Percentiles rank a stretch among this genome's conserved stretches.
Conservation (phyloP, 2,888 invertebrate species). For the Heterodera filipjevi region DNA sequence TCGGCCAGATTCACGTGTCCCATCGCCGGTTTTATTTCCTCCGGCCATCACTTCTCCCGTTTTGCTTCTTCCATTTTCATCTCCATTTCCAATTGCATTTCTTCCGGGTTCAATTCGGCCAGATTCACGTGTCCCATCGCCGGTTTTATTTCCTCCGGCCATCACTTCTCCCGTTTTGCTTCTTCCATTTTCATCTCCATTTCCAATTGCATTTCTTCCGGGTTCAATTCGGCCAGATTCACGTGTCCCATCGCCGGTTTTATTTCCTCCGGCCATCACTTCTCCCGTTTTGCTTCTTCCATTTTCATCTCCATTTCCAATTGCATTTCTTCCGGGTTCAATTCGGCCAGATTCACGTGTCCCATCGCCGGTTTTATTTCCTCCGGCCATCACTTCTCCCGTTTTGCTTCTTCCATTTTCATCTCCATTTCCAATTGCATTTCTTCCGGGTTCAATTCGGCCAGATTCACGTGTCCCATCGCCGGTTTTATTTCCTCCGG, state of each 20-base stretch:
- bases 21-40: background rate
- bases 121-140: background rate
- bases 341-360: background rate
- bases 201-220: background rate
- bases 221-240: too few species aligned
- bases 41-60: background rate
- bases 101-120: background rate
- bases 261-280: background rate
- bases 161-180: background rate
- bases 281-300: background rate
- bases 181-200: background rate
- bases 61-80: background rate
- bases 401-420: too few species aligned
- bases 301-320: background rate
- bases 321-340: background rate
- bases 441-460: constrained; percentile 17
- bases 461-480: too few species aligned
- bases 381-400: constrained; percentile 16
- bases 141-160: background rate
- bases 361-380: background rate
- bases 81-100: background rate
- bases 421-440: background rate
- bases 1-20: background rate
- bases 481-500: too few species aligned
- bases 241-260: too few species aligned